Evolutionary conservation across 2,888 invertebrate genomes (phyloP).

Genomic region (Oegoconia quadripuncta): DNA sequence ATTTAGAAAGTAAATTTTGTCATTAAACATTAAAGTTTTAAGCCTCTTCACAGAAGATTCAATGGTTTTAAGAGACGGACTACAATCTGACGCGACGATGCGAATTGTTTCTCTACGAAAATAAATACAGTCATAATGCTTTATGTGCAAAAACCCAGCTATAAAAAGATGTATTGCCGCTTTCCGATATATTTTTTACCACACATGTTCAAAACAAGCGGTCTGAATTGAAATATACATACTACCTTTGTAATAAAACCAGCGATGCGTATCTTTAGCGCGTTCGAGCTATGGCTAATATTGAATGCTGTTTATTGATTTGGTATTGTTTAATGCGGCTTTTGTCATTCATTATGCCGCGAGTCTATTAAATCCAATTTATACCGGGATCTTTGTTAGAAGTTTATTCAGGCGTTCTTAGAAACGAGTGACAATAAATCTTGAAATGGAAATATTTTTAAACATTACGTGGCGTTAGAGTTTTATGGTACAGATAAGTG

Average conservation of each 20-base stretch:
- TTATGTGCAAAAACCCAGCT: too few relatives aligned
- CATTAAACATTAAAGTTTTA: too few relatives aligned
- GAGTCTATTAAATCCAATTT: slow-evolving; percentile 30
- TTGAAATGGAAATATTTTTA: slow-evolving; percentile 24
- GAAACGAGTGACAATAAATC: slow-evolving; percentile 17
- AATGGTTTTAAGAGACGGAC: too few relatives aligned
- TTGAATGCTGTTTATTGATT: slow-evolving; percentile 42
- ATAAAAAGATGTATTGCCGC: too few relatives aligned
- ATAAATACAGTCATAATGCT: too few relatives aligned
- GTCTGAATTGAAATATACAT: slow-evolving; percentile 16
- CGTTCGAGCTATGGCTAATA: slow-evolving; percentile 14
- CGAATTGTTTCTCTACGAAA: too few relatives aligned
- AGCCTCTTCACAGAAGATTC: too few relatives aligned
- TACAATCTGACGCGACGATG: too few relatives aligned
- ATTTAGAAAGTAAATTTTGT: too few relatives aligned
- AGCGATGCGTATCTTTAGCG: slow-evolving; percentile 24
- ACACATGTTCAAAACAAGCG: slow-evolving; percentile 25
- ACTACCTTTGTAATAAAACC: slow-evolving; percentile 29
- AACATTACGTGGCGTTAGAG: slow-evolving; percentile 12
- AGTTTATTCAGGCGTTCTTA: slow-evolving; percentile 23
- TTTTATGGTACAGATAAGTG: too few relatives aligned
- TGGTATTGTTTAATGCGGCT: slow-evolving; percentile 36
- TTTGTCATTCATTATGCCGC: slow-evolving; percentile 34
- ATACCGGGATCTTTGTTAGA: slow-evolving; percentile 29
- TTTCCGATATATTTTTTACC: too few relatives aligned